A percentile compares a stretch with the other conserved stretches of the same genome.
These are phyloP conservation scores for Periophthalmus modestus DNA, from an alignment of 2,113 vertebrate species.

Conservation along the genomic window DNA sequence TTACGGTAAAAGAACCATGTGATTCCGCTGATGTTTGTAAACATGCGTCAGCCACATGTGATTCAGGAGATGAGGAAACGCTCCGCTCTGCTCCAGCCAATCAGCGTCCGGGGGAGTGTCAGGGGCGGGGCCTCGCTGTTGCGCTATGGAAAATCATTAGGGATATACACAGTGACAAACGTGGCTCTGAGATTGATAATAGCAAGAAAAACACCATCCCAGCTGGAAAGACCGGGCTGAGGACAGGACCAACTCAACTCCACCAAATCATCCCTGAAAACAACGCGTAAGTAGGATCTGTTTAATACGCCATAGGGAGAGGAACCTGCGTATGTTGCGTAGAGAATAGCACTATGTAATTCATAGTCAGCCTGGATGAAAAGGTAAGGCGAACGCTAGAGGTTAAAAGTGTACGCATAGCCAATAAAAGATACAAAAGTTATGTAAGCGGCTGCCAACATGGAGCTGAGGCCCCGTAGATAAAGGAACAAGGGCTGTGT, in stretches of 20 bases:
- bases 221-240: background rate
- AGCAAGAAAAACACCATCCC: constrained; percentile 16
- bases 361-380: constrained; percentile 44
- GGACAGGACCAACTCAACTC: constrained; percentile 5
- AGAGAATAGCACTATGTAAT: constrained; percentile 65
- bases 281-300: constrained; percentile 63
- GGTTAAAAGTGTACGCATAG: constrained; percentile 32
- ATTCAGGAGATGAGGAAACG: constrained; percentile 66
- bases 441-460: background rate
- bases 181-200: constrained; percentile 55
- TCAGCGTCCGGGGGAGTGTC: constrained; percentile 74
- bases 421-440: constrained; percentile 27
- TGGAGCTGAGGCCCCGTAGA: background rate
- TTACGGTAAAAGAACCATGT: constrained; percentile 77
- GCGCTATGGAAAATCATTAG: constrained; percentile 78
- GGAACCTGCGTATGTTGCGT: constrained; percentile 63
- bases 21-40: constrained; percentile 83
- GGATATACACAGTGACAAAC: constrained; percentile 62
- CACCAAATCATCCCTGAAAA: constrained; percentile 14
- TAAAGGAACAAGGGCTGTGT: constrained; percentile 21
- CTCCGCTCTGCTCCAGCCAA: constrained; percentile 60
- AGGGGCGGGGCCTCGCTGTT: constrained; percentile 67
- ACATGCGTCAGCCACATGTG: constrained; percentile 84
- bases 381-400: constrained; percentile 33
- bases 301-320: constrained; percentile 29